phyloP scores from a whole-genome alignment of 2,113 vertebrate genomes.

The Martes martes region DNA sequence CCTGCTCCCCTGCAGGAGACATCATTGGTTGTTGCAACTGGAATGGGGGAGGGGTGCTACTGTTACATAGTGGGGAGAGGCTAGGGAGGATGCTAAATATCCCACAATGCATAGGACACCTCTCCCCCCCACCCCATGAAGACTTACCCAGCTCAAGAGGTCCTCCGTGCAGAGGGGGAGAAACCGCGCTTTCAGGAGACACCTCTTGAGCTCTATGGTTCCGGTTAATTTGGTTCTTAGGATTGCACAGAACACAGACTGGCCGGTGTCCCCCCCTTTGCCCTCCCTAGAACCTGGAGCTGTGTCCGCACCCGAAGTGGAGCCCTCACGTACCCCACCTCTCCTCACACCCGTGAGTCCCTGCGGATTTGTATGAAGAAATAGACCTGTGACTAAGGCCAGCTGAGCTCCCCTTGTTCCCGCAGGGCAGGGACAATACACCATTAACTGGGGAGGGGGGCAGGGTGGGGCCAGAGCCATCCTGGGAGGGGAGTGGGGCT shows the following conservation, averaged over 20 bases:
- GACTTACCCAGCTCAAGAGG: rapidly evolving
- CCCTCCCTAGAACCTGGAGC: not conserved
- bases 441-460: not conserved
- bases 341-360: not conserved
- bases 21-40: not conserved
- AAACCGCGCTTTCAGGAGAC: not conserved
- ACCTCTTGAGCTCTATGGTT: not conserved
- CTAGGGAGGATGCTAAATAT: not conserved
- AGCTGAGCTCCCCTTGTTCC: conserved; percentile 50
- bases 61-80: not conserved
- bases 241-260: rapidly evolving
- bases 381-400: conserved; percentile 56
- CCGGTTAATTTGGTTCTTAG: not conserved
- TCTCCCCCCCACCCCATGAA: not conserved
- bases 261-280: rapidly evolving
- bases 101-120: not conserved
- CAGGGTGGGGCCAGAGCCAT: not conserved
- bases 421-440: not conserved
- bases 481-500: not conserved
- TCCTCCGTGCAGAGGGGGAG: not conserved
- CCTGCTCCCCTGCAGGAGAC: not conserved
- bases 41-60: not conserved
- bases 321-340: rapidly evolving
- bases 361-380: conserved; percentile 10
- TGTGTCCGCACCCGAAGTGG: rapidly evolving